These are phyloP conservation scores for Heliconius nattereri DNA, from an alignment of 1,140 invertebrate genomes.

Conservation along the genomic window DNA sequence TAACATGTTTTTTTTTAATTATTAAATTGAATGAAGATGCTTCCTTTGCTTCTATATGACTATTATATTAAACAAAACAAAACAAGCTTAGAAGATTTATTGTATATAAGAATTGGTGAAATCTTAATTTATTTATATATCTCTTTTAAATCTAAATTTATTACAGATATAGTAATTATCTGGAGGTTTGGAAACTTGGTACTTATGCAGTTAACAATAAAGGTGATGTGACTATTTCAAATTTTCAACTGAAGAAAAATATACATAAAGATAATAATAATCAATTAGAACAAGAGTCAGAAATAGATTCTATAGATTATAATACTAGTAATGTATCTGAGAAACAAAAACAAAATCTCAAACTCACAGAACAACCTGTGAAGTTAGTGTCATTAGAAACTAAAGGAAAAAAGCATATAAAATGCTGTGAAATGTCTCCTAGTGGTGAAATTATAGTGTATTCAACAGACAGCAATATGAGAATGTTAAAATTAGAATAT, in stretches of 20 bases:
- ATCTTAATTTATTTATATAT: too few species aligned
- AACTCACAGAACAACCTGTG: constrained; percentile 82
- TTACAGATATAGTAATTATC: constrained; percentile 84
- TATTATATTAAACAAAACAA: too few species aligned
- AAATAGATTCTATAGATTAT: constrained; percentile 24
- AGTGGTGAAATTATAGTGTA: constrained; percentile 87
- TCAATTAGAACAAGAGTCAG: constrained; percentile 56
- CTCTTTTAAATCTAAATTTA: too few species aligned
- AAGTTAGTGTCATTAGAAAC: constrained; percentile 85
- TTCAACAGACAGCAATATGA: constrained; percentile 85
- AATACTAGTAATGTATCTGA: constrained; percentile 11
- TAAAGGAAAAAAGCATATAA: constrained; percentile 84
- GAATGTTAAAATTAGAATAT: constrained; percentile 85
- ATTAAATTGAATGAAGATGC: too few species aligned
- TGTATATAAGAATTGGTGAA: too few species aligned
- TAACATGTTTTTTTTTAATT: too few species aligned
- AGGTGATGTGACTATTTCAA: constrained; percentile 54
- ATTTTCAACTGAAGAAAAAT: constrained; percentile 42
- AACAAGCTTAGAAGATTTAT: too few species aligned
- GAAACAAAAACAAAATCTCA: constrained; percentile 55
- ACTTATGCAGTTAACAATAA: constrained; percentile 56
- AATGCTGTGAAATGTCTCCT: constrained; percentile 85
- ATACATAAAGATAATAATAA: constrained; percentile 46
- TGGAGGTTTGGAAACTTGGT: constrained; percentile 86
- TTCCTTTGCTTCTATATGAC: too few species aligned